Conservation (phyloP, 2,797 vertebrate species). For the Columba guinea region DNA sequence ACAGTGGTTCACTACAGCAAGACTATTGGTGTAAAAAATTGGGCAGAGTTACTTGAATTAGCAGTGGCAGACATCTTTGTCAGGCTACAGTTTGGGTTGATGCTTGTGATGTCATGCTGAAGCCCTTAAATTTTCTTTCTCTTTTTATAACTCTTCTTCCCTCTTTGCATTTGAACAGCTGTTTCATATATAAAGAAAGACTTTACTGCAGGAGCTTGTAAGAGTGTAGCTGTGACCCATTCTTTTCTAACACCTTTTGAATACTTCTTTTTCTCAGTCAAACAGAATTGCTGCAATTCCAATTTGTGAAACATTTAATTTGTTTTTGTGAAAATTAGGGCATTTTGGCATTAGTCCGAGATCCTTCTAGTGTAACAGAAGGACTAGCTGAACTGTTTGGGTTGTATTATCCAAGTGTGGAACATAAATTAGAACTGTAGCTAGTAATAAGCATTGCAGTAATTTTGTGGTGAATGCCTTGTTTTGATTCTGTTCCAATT, state of each 20-base stretch:
- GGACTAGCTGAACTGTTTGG: slow-evolving; percentile 1
- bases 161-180: not conserved
- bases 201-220: not conserved
- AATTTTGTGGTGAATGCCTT: slow-evolving; percentile 25
- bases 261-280: not conserved
- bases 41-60: not conserved
- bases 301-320: not conserved
- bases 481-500: slow-evolving; percentile 50
- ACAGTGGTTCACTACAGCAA: not conserved
- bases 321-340: slow-evolving; percentile 1
- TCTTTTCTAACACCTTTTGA: not conserved
- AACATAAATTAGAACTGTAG: slow-evolving; percentile 23
- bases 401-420: slow-evolving; percentile 1
- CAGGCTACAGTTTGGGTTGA: not conserved
- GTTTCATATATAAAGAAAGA: not conserved
- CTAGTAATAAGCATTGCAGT: not conserved
- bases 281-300: not conserved
- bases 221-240: not conserved
- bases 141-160: not conserved
- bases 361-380: not conserved
- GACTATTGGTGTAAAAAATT: not conserved
- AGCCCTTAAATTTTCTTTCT: not conserved
- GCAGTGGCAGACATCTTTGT: not conserved
- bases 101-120: not conserved
- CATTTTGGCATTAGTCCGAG: not conserved